Evolutionary conservation across 1,140 invertebrate genomes (phyloP), one percentile per base, ranked within the genome.

Genomic region (Bombus fervidus): DNA sequence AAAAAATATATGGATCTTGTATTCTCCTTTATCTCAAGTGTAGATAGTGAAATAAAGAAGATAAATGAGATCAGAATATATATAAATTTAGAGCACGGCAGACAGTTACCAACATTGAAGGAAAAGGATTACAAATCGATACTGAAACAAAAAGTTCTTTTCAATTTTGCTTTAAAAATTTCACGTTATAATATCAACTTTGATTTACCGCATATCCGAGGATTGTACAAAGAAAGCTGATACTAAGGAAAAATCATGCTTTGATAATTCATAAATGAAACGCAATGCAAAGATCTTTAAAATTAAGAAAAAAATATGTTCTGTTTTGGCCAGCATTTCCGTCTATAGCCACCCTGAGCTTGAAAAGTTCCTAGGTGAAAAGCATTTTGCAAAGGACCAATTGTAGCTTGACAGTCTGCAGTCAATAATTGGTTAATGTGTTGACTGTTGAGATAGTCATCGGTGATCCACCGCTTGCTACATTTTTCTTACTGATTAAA

Each of bases 201-300:
- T 43, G 12, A 43, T 43, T 43, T 43, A 43, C 41, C 41, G 41
- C 13, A 13, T 3, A 25, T 25, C 57, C 57, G 13, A 59, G 31
- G 5, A 39, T 57, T 37, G 34, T 57, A 75, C 47, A 74, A 2
- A 5, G 12, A 10, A 47, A 43, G 28, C 12, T 73, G 5, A 39
- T 73, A 1, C 6, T 47, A 31, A 28, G 22, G 5, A 57, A 75
- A 57, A 75, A 39, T 31, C 8, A 37, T 75, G 2, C 3, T 25
- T 43, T 75, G 10, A 37, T 57, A 34, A 57, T 75, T 37, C 47
- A 34, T 75, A 75, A 57, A 75, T 75, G 47, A 75, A 75, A 28
- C 37, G 10, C 31, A 34, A 18, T 75, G 25, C 10, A 59, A 10
- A 59, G 25, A 57, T 75, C 6, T 57, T 57, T 57, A 34, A 57